Conservation (phyloP, 2,888 invertebrate genomes). For the Mesochorus sp. region DNA sequence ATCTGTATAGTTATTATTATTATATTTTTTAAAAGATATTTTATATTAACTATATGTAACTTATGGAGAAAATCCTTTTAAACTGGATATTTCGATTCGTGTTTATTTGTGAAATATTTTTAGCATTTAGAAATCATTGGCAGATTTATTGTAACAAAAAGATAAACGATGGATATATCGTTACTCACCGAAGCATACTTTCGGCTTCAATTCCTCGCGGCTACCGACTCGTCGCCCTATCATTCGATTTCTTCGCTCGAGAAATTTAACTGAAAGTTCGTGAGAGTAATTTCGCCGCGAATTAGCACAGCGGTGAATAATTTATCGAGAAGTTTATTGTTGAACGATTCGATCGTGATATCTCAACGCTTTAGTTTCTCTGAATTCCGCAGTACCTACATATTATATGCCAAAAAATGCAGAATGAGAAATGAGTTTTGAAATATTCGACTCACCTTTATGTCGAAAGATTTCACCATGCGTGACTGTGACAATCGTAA, state of each 20-base stretch:
- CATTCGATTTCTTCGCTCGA: constrained; percentile 70
- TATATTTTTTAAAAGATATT: too few relatives aligned
- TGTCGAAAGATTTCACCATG: constrained; percentile 38
- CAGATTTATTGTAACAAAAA: too few relatives aligned
- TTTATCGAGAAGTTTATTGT: background rate
- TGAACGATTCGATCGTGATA: background rate
- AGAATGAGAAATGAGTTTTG: constrained; percentile 10
- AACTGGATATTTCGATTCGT: too few relatives aligned
- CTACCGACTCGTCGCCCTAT: constrained; percentile 68
- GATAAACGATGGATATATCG: constrained; percentile 62
- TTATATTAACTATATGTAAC: too few relatives aligned
- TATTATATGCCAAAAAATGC: background rate
- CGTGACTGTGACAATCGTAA: background rate
- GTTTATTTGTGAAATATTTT: too few relatives aligned
- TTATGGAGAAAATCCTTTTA: too few relatives aligned
- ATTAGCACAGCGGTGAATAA: too few relatives aligned
- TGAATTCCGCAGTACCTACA: background rate
- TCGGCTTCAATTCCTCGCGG: constrained; percentile 72
- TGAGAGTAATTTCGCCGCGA: too few relatives aligned
- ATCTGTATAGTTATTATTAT: too few relatives aligned
- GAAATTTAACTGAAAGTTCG: constrained; percentile 65
- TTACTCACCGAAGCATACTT: constrained; percentile 77
- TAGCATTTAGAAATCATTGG: too few relatives aligned
- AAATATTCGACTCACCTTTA: constrained; percentile 45
- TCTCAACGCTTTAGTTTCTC: background rate